These are phyloP conservation scores for Odontothrips loti DNA, from an alignment of 2,888 invertebrate genomes.

Conservation along the genomic window DNA sequence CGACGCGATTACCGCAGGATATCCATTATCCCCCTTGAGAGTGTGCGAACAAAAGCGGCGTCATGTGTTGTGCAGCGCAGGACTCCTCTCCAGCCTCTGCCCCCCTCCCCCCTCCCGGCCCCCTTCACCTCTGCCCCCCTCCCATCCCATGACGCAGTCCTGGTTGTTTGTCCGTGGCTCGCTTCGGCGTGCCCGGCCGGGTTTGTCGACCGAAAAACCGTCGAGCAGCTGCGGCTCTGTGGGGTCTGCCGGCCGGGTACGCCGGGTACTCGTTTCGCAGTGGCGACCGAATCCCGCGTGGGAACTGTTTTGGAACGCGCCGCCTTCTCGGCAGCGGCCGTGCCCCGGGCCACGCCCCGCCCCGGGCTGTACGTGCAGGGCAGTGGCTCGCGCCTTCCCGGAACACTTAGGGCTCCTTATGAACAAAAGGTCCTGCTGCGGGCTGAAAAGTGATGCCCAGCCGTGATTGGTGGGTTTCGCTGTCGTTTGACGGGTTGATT, in stretches of 20 bases:
- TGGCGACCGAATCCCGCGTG: neutral
- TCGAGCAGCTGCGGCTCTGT: slow-evolving; percentile 2
- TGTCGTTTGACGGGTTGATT: neutral
- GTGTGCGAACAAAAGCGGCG: slow-evolving; percentile 37
- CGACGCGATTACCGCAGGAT: neutral
- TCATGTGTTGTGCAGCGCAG: slow-evolving; percentile 36
- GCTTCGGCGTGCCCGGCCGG: neutral
- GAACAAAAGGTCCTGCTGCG: neutral
- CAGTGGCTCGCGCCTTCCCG: neutral
- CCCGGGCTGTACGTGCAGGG: neutral
- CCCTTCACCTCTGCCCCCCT: slow-evolving; percentile 30
- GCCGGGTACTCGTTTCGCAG: too few relatives aligned
- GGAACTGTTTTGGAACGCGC: neutral
- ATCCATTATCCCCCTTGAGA: neutral
- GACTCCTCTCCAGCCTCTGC: slow-evolving; percentile 52
- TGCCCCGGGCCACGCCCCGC: neutral
- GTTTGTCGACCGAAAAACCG: slow-evolving; percentile 18
- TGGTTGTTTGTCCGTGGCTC: slow-evolving; percentile 13
- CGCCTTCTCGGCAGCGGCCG: neutral
- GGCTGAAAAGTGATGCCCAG: neutral
- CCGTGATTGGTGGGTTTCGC: slow-evolving; percentile 1
- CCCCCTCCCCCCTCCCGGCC: slow-evolving; percentile 42
- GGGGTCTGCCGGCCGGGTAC: neutral
- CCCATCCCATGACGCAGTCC: slow-evolving; percentile 2
- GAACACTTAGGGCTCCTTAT: neutral